Conservation (phyloP, 2,888 invertebrate species). For the Magallana nippona region DNA sequence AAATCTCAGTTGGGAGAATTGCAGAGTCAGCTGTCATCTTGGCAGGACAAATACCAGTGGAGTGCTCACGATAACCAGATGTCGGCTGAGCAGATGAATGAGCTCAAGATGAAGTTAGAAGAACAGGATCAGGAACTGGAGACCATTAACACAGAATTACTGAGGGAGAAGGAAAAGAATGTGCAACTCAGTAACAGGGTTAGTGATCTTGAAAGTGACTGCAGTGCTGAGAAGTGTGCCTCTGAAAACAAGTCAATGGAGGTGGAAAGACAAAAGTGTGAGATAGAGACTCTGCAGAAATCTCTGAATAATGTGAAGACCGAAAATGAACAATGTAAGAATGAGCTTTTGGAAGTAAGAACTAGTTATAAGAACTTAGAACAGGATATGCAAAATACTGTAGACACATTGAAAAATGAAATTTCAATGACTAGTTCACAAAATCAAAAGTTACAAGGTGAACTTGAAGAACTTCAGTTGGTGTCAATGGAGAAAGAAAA, state of each 20-base stretch:
- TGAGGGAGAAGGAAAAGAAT: slow-evolving; percentile 8
- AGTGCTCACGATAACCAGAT: slow-evolving; percentile 40
- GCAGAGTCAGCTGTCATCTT: slow-evolving; percentile 34
- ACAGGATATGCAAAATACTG: slow-evolving; percentile 32
- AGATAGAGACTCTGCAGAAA: slow-evolving; percentile 18
- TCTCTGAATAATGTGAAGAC: not conserved
- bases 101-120: slow-evolving; percentile 41
- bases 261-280: slow-evolving; percentile 10
- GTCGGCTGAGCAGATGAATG: slow-evolving; percentile 38
- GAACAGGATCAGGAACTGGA: slow-evolving; percentile 45
- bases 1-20: slow-evolving; percentile 37
- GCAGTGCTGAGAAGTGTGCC: slow-evolving; percentile 1
- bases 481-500: slow-evolving; percentile 43
- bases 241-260: slow-evolving; percentile 33
- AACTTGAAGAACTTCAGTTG: slow-evolving; percentile 39
- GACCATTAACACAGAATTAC: slow-evolving; percentile 26
- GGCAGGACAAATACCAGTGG: slow-evolving; percentile 39
- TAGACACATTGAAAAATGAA: slow-evolving; percentile 24
- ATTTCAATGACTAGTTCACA: not conserved
- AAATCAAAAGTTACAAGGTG: slow-evolving; percentile 34
- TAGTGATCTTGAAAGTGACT: not conserved
- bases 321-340: slow-evolving; percentile 35
- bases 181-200: slow-evolving; percentile 1
- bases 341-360: slow-evolving; percentile 50
- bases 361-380: slow-evolving; percentile 39